Evolutionary conservation across 2,113 vertebrate species (phyloP).

Genomic region (Pavo muticus): DNA sequence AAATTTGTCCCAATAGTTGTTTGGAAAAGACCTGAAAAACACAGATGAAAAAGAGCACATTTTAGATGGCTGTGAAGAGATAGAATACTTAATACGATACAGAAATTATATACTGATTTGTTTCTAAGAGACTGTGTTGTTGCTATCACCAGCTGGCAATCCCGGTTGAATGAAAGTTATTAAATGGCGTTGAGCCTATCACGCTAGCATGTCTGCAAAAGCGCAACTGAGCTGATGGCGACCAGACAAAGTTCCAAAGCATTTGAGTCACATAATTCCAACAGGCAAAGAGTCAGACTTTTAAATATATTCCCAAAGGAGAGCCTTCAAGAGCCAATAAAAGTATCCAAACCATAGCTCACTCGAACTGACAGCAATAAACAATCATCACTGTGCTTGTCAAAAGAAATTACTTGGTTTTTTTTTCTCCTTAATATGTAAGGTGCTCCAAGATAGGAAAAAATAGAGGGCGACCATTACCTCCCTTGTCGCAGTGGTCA

Average conservation of each 20-base stretch:
- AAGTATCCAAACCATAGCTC: neutral
- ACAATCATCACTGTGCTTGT: neutral
- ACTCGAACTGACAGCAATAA: neutral
- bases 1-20: slow-evolving; percentile 99
- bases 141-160: neutral
- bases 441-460: neutral
- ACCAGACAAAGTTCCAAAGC: neutral
- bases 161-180: neutral
- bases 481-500: neutral
- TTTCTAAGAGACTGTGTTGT: neutral
- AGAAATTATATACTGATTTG: neutral
- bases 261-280: neutral
- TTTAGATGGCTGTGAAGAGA: neutral
- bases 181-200: neutral
- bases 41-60: neutral
- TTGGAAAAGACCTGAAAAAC: slow-evolving; percentile 92
- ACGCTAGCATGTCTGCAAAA: neutral
- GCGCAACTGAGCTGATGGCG: neutral
- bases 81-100: neutral
- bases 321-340: neutral
- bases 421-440: too few relatives aligned
- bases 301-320: neutral
- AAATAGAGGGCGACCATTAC: neutral
- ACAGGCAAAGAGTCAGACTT: neutral
- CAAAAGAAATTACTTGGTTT: neutral